Evolutionary conservation across 1,140 invertebrate species (phyloP).

Genomic region (Lepidurus apus): DNA sequence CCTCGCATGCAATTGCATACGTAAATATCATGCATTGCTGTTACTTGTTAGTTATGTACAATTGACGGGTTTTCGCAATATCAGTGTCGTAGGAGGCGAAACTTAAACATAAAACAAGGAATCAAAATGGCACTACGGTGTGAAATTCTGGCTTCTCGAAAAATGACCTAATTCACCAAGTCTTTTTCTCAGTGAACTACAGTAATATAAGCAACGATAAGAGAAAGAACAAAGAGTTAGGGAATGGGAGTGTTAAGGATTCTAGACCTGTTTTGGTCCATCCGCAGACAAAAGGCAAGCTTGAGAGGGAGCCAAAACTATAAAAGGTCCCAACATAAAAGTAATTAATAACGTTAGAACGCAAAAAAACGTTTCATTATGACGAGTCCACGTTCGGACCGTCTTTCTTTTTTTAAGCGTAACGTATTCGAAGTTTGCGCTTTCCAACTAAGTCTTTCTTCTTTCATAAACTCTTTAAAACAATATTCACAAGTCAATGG

Average conservation of each 20-base stretch:
- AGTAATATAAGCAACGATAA: constrained; percentile 1
- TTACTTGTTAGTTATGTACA: no score
- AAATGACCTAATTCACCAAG: not conserved
- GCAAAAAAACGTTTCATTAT: not conserved
- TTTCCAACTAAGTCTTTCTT: not conserved
- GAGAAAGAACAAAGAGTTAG: not conserved
- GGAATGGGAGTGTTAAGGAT: constrained; percentile 1
- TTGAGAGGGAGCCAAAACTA: constrained; percentile 14
- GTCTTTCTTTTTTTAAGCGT: not conserved
- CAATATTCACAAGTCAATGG: constrained; percentile 23
- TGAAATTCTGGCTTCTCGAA: not conserved
- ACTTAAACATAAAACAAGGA: no score
- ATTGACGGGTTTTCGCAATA: no score
- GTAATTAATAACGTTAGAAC: not conserved
- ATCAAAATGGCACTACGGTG: not conserved
- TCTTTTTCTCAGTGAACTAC: not conserved
- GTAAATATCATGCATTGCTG: no score
- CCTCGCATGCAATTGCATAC: no score
- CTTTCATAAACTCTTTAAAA: constrained; percentile 26
- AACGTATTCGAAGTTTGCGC: not conserved
- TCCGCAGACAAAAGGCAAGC: not conserved
- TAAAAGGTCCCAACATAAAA: constrained; percentile 1
- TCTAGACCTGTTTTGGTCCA: not conserved
- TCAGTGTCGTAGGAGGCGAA: no score
- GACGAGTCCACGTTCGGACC: no score